Base-by-base conservation (phyloP, 1,140 invertebrate genomes). In the Tetramorium simillimum region DNA sequence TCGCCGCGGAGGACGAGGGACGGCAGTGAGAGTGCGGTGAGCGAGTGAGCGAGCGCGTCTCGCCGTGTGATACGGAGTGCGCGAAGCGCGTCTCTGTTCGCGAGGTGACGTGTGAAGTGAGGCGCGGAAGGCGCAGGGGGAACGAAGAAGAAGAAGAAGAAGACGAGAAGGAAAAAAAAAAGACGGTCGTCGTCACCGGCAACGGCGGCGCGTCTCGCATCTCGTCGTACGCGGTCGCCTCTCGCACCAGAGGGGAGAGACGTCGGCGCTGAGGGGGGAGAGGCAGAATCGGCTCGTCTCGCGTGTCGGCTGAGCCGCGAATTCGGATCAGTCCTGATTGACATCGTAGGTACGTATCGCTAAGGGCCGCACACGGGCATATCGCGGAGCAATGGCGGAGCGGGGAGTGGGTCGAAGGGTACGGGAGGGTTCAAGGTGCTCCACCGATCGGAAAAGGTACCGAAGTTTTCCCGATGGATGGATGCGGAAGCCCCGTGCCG, bases 1-100 rank as follows among this genome's bases (percentile, higher is more conserved):
- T 88, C 87, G 82, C 72, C 73, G 78, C 49, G 76, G 67, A 78
- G 76, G 67, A 78, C 84, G 89, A 80, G 77, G 65, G 78, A 82
- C 72, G 73, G 86, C 63, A 86, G 86, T 85, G 70, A 86, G 70
- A 86, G 46, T 63, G 43, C 51, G 43, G 70, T 75, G 89, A 84
- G 43, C 51, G 62, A 85, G 62, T 14, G 49, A 16, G 33, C 18
- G 51, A 87, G 87, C 65, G 86, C 18, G 63, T 24, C 21, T 72
- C 21, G 62, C 63, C 51, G 81, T 89, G 81, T 82, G 9, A 62
- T 7, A n/a, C 40, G 49, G 37, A 43, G 73, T 60, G 37, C 43
- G 60, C 73, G 85, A 51, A 86, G 49, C 33, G 33, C 33, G 33
- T 33, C 33, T 33, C 33, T 33, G 33, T 33, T 43, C 21, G 37